Percentiles rank a stretch among this genome's conserved stretches.
Evolutionary conservation across 2,797 vertebrate genomes (phyloP).

Genomic region (Falco concolor): DNA sequence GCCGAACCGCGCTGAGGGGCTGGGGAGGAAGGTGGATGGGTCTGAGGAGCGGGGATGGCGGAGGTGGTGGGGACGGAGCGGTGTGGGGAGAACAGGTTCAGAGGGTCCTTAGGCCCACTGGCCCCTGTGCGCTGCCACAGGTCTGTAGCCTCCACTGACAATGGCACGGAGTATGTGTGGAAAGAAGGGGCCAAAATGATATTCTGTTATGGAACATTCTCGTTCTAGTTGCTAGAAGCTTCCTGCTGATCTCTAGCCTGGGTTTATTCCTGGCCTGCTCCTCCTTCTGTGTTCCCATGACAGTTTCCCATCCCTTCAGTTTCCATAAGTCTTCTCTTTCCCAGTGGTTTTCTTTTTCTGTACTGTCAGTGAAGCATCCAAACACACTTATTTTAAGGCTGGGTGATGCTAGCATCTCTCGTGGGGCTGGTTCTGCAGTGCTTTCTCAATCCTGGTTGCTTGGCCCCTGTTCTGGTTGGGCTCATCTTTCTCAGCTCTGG

Average conservation of each 20-base stretch:
- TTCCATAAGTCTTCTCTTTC: not conserved
- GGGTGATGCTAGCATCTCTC: not conserved
- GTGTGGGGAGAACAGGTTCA: not conserved
- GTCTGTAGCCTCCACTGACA: not conserved
- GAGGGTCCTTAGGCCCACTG: not conserved
- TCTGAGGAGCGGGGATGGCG: no score
- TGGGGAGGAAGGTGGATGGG: no score
- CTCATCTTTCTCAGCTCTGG: not conserved
- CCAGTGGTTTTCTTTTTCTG: not conserved
- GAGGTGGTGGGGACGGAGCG: not conserved
- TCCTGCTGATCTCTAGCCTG: not conserved
- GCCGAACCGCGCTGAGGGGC: not conserved
- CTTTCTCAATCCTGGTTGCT: not conserved
- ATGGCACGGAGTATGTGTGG: rapidly evolving
- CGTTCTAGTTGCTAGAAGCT: not conserved
- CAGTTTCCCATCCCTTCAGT: not conserved
- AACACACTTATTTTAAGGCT: not conserved
- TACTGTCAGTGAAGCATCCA: not conserved
- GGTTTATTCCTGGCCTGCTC: not conserved
- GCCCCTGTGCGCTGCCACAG: rapidly evolving
- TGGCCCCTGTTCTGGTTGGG: not conserved
- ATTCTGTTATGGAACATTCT: not conserved
- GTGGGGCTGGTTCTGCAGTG: not conserved
- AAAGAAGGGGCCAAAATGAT: not conserved
- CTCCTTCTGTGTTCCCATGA: not conserved